Base-by-base conservation (phyloP, 2,888 invertebrate genomes). In the Leucophenga montana region DNA sequence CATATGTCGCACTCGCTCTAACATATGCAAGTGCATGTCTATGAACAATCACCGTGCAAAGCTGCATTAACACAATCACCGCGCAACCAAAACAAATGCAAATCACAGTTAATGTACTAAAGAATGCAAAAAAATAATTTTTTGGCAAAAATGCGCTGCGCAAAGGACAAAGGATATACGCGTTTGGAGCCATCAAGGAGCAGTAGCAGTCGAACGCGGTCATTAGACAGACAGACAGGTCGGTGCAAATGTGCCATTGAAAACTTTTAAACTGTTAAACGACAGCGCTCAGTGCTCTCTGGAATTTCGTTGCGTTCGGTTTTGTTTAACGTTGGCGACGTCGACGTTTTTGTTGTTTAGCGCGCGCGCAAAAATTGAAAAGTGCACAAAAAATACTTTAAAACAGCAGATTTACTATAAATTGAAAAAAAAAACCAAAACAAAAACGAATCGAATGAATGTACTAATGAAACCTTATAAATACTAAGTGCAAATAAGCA, bases 231-330 rank as follows among this genome's bases (percentile, higher is more conserved):
- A 5, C 11, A 1, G 39, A 39, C 66, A 61, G n/a, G n/a, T n/a
- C n/a, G n/a, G n/a, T n/a, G n/a, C n/a, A 69, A 70, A 71, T 68
- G 74, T 73, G 71, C 66, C 69, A 62, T 53, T 33, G 59, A 20
- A 62, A 44, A 50, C 65, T 67, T 20, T 8, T n/a, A n/a, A n/a
- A n/a, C n/a, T n/a, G n/a, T n/a, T n/a, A n/a, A n/a, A n/a, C n/a
- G 8, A 39, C 8, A 39, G 11, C 64, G 70, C 71, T 79, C 72
- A 83, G 81, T 83, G 73, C 71, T 79, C 69, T 68, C 65, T 75
- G 78, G 74, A 72, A 80, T 78, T 73, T 73, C 71, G 69, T 70
- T 71, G 74, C 73, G 73, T 73, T 72, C 73, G 73, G 69, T 75
- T 79, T 68, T 69, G 59, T 70, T 71, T 67, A 56, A 67, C 16